Evolutionary conservation across 2,113 vertebrate genomes (phyloP).

Genomic region (Pituophis catenifer): DNA sequence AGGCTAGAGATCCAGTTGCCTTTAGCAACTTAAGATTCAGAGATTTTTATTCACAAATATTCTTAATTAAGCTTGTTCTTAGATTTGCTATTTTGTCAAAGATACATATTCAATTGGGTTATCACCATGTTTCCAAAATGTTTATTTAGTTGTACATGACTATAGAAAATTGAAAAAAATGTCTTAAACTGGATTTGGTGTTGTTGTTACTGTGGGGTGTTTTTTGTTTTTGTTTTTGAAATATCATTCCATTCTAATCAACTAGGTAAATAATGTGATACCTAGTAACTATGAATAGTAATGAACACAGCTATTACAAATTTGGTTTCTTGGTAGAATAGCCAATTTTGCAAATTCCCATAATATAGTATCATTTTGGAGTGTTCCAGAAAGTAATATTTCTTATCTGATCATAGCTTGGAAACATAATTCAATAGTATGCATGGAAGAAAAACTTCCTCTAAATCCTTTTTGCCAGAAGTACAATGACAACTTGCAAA

Average conservation of each 20-base stretch:
- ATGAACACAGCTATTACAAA: background rate
- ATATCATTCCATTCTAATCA: background rate
- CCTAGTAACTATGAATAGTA: background rate
- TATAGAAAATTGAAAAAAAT: background rate
- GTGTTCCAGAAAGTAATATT: background rate
- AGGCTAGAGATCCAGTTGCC: background rate
- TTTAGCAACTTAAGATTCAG: background rate
- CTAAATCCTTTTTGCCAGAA: background rate
- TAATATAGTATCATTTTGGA: background rate
- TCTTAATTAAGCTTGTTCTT: background rate
- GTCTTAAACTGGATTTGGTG: background rate
- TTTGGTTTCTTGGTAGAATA: background rate
- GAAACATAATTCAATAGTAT: background rate
- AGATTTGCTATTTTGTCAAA: background rate
- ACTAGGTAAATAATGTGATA: background rate
- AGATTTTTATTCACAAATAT: background rate
- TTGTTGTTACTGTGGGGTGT: no score
- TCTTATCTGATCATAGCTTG: background rate
- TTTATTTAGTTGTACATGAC: background rate
- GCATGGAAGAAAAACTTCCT: background rate
- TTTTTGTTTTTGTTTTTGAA: background rate
- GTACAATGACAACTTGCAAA: background rate
- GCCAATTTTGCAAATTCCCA: background rate
- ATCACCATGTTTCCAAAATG: background rate
- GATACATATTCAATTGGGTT: background rate